phyloP scores from a whole-genome alignment of 2,797 vertebrate genomes.

The Spatula versicolor region DNA sequence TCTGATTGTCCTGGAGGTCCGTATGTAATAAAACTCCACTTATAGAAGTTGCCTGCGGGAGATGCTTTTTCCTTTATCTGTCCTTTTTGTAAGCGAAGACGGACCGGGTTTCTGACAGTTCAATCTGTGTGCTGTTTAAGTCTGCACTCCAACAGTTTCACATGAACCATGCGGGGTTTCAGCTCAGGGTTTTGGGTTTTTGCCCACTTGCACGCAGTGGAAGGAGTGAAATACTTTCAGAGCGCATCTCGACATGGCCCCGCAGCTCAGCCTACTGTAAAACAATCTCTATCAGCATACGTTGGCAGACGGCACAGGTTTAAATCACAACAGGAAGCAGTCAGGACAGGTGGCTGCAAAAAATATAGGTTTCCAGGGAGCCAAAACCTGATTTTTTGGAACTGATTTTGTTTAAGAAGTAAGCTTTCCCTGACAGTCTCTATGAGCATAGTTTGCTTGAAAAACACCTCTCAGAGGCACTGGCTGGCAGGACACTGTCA shows the following conservation, averaged over 20 bases:
- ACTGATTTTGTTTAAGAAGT: conserved; percentile 20
- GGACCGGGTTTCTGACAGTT: conserved; percentile 1
- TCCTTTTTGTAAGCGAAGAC: neutral
- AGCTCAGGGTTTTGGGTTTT: neutral
- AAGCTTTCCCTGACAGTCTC: conserved; percentile 27
- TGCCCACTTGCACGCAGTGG: fast-evolving
- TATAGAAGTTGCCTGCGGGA: neutral
- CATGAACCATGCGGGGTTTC: fast-evolving
- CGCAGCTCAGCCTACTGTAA: neutral
- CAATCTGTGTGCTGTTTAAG: neutral
- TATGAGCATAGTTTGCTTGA: neutral
- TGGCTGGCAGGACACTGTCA: neutral
- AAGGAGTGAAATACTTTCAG: neutral
- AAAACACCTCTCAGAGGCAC: neutral
- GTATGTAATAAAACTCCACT: neutral
- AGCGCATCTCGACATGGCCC: neutral
- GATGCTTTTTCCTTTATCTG: neutral
- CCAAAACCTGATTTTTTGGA: conserved; percentile 17
- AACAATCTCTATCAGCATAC: neutral
- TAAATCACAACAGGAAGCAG: conserved; percentile 56
- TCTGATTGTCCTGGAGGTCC: neutral
- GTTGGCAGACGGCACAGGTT: conserved; percentile 22
- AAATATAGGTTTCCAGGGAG: conserved; percentile 8
- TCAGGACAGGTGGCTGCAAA: conserved; percentile 48
- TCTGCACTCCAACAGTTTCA: neutral